These are phyloP conservation scores for Pantherophis vulpinus DNA, from an alignment of 2,797 vertebrate species.

Conservation along the genomic window DNA sequence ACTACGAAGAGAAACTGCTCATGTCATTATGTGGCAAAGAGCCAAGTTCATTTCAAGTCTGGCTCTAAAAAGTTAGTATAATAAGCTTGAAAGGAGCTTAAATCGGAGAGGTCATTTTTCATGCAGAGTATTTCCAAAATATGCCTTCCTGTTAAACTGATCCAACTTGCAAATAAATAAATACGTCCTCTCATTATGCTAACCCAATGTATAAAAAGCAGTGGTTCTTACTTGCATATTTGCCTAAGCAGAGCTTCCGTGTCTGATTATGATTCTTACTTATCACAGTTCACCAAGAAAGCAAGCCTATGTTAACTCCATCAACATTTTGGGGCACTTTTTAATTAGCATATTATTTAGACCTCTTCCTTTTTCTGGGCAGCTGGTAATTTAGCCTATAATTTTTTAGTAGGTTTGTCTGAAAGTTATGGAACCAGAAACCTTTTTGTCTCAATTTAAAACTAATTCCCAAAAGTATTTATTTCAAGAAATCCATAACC, in stretches of 20 bases:
- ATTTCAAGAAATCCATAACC: not conserved
- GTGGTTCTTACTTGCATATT: not conserved
- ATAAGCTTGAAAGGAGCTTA: not conserved
- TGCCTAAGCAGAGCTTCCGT: not conserved
- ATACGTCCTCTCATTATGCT: not conserved
- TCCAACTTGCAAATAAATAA: not conserved
- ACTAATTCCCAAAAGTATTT: not conserved
- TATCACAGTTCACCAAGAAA: not conserved
- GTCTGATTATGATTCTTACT: not conserved
- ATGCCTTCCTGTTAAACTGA: not conserved
- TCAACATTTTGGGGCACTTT: not conserved
- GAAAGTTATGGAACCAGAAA: not conserved
- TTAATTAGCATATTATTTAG: not conserved
- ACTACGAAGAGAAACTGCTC: not conserved
- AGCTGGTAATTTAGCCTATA: not conserved
- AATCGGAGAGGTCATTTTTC: not conserved
- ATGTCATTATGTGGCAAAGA: not conserved
- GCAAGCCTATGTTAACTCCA: slow-evolving; percentile 15
- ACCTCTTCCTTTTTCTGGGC: not conserved
- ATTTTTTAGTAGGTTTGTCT: not conserved
- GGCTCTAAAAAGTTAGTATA: not conserved
- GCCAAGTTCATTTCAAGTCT: not conserved
- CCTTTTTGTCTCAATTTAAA: not conserved
- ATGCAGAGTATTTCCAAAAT: not conserved
- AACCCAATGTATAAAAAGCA: not conserved